Evolutionary conservation across 1,140 invertebrate genomes (phyloP).

Genomic region (Trichonephila inaurata): DNA sequence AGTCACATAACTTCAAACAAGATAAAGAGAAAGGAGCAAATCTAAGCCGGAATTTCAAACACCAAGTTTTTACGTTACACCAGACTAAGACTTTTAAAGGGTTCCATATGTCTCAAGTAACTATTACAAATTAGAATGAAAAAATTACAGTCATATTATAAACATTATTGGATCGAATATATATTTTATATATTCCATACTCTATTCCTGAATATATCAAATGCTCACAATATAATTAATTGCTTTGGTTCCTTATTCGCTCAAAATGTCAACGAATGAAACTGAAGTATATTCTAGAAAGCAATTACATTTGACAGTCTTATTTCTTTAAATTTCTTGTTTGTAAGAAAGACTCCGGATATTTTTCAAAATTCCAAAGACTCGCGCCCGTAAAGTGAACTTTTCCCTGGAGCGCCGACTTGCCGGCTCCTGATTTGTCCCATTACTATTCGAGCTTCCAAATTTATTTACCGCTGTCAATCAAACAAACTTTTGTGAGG

Average conservation of each 20-base stretch:
- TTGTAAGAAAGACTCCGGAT: neutral
- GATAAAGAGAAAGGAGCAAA: no score
- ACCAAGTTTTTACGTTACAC: no score
- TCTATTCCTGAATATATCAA: no score
- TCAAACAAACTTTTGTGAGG: constrained; percentile 3
- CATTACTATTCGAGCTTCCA: constrained; percentile 10
- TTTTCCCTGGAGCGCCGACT: neutral
- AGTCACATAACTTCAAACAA: no score
- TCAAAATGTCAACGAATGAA: neutral
- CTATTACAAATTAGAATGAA: no score
- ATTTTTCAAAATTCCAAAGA: neutral
- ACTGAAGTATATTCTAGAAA: neutral
- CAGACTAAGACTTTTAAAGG: no score
- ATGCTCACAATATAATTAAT: no score
- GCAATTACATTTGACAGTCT: neutral
- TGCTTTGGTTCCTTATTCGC: neutral
- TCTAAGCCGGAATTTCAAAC: no score
- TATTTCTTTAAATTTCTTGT: neutral
- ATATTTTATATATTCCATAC: no score
- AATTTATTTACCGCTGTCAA: constrained; percentile 60
- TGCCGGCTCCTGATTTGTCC: constrained; percentile 43
- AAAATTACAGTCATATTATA: no score
- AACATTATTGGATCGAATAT: no score
- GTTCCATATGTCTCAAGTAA: no score
- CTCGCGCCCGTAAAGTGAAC: neutral